Conservation (phyloP, 2,113 vertebrate species). For the Aphyosemion australe region DNA sequence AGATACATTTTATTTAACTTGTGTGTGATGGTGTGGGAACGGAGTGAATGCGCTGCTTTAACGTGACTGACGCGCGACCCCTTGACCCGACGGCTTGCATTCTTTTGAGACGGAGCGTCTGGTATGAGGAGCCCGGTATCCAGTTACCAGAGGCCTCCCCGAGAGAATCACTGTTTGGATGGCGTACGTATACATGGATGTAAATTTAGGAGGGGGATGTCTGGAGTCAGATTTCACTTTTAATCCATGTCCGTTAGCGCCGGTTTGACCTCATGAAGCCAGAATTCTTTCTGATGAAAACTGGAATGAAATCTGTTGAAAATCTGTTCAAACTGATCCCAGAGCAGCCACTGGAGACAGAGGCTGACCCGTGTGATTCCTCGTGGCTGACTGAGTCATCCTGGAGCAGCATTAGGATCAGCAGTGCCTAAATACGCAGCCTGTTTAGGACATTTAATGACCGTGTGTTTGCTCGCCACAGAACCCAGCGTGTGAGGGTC, state of each 20-base stretch:
- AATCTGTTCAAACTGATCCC: not conserved
- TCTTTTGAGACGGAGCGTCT: constrained; percentile 18
- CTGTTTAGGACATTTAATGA: constrained; percentile 38
- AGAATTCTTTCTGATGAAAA: no score
- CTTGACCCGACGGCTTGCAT: constrained; percentile 19
- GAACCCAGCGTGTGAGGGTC: constrained; percentile 65
- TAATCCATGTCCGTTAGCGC: constrained; percentile 49
- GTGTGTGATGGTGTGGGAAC: not conserved
- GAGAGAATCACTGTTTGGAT: constrained; percentile 35
- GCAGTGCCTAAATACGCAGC: constrained; percentile 33
- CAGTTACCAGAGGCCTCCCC: constrained; percentile 18
- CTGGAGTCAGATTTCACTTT: constrained; percentile 41
- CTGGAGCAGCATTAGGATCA: constrained; percentile 22
- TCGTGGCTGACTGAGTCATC: constrained; percentile 22
- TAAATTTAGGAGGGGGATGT: constrained; percentile 10
- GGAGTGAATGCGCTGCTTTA: constrained; percentile 11
- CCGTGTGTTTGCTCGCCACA: constrained; percentile 51
- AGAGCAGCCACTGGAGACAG: not conserved
- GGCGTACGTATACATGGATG: not conserved
- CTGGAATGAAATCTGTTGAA: not conserved
- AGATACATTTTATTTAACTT: constrained; percentile 11
- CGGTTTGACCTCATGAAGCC: no score
- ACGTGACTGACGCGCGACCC: constrained; percentile 8
- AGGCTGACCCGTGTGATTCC: not conserved
- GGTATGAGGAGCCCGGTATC: constrained; percentile 30